Evolutionary conservation across 2,113 vertebrate species (phyloP), one percentile per base, ranked within the genome.

Genomic region (Siniperca knerii): DNA sequence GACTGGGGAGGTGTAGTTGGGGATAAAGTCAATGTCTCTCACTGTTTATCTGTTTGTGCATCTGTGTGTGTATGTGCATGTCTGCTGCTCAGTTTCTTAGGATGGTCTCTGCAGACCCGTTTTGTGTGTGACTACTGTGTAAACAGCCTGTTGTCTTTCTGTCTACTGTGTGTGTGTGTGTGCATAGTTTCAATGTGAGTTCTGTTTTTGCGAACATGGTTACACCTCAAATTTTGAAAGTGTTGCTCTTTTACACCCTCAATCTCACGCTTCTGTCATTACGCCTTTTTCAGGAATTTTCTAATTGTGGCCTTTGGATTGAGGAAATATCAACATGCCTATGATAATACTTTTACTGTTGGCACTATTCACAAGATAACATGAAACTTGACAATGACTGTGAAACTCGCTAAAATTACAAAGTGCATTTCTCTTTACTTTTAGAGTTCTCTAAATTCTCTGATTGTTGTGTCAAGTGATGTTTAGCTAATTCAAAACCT

Each of bases 171-270:
- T 37, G 16, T 52, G 25, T 25, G 57, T 60, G 64, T 60, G 54
- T 67, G 69, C 4, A 9, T 21, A 37, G n/a, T 60, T 40, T 9
- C 10, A 35, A 11, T 13, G 50, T 21, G 35, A n/a, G 13, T 18
- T 48, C 4, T 15, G n/a, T 29, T 58, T 74, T 74, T 48, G 46
- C 46, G 61, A 54, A 16, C 23, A 33, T 23, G 25, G 6, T 21
- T 46, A 40, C 35, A 57, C 18, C n/a, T 25, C 23, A 62, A 48
- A 46, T 20, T 23, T 35, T 6, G 4, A 29, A 64, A 52, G 84
- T 84, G 89, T 84, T 87, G 70, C 67, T 79, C 75, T 58, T 74
- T 60, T 74, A 66, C 89, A 84, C 61, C 68, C 18, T 65, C 33
- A 23, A n/a, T 73, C 55, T 73, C 61, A 13, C 55, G 69, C 40